Conservation (phyloP, 1,140 invertebrate species). For the Planococcus citri region DNA sequence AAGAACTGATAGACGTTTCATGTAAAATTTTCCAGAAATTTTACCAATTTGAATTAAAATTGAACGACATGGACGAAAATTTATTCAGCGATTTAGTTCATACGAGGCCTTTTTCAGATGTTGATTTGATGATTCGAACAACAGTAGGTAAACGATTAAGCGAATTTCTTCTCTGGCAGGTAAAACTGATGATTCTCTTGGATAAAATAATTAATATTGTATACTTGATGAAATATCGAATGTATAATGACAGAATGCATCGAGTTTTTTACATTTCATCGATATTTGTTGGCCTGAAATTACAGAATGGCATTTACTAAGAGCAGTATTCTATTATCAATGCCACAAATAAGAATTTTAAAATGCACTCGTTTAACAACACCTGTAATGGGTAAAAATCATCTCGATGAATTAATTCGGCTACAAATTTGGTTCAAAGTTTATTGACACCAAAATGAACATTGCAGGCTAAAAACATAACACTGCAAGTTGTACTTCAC, state of each 20-base stretch:
- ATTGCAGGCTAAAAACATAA: not conserved
- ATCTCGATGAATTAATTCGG: not conserved
- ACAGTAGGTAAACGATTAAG: not conserved
- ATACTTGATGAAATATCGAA: too few relatives aligned
- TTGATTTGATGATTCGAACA: not conserved
- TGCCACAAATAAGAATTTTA: not conserved
- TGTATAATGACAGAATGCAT: not conserved
- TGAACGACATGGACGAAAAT: not conserved
- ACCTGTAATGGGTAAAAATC: too few relatives aligned
- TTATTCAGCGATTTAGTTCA: not conserved
- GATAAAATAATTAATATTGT: not conserved
- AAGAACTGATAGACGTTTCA: not conserved
- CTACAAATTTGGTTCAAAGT: not conserved
- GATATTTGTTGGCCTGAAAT: slow-evolving; percentile 1
- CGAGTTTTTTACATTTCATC: not conserved
- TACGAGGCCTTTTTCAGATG: not conserved
- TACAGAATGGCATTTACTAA: not conserved
- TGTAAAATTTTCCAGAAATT: not conserved
- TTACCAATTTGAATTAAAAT: not conserved
- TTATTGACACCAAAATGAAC: not conserved
- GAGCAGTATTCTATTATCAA: not conserved
- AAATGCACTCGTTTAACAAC: too few relatives aligned
- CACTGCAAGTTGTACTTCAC: not conserved
- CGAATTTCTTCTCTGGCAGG: slow-evolving; percentile 13
- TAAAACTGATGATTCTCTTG: not conserved